phyloP scores from a whole-genome alignment of 2,113 vertebrate genomes.

The Penelope pileata region DNA sequence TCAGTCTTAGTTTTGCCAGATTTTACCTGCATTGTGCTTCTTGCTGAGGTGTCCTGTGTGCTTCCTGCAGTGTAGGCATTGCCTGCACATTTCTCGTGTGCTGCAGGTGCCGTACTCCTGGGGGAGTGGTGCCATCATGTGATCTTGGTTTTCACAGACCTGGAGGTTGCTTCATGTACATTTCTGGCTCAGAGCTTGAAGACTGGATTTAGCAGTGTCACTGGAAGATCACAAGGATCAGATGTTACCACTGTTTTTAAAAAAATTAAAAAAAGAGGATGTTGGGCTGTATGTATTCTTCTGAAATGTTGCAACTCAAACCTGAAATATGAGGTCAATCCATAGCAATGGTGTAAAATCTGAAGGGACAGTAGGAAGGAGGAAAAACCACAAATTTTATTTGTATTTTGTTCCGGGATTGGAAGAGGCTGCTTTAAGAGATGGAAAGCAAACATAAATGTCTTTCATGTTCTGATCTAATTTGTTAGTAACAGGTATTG shows the following conservation, averaged over 20 bases:
- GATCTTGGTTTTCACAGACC: background rate
- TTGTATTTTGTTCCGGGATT: background rate
- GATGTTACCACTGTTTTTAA: background rate
- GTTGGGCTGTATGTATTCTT: background rate
- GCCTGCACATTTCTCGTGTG: background rate
- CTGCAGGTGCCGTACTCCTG: background rate
- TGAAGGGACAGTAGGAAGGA: background rate
- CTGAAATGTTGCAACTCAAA: background rate
- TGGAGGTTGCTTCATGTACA: background rate
- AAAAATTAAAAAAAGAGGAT: background rate
- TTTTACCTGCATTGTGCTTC: background rate
- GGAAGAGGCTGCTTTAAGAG: background rate
- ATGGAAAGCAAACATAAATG: background rate
- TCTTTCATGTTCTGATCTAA: background rate
- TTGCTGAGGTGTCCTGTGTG: background rate
- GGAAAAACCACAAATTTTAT: background rate
- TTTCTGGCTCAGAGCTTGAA: background rate
- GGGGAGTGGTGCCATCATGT: background rate
- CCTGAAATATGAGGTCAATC: background rate
- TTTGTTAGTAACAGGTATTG: background rate
- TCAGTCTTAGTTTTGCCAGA: background rate
- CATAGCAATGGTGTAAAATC: background rate
- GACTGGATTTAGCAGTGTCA: background rate
- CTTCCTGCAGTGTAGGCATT: background rate
- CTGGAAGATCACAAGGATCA: background rate